A percentile compares a stretch with the other conserved stretches of the same genome.
Evolutionary conservation across 2,888 invertebrate species (phyloP).

Genomic region (Watsonalla binaria): DNA sequence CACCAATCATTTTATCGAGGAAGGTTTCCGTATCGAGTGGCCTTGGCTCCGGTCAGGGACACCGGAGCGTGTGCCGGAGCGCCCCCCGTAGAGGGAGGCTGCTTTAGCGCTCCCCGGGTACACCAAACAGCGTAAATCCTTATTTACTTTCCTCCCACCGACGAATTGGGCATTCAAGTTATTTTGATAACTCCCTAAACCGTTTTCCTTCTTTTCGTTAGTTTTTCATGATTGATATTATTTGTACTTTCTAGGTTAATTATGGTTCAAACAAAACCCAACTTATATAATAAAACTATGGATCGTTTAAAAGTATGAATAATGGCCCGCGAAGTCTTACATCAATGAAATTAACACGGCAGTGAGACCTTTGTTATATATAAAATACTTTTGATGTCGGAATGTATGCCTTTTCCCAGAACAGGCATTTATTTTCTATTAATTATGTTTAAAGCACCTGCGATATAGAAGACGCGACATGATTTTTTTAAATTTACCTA

Average conservation of each 20-base stretch:
- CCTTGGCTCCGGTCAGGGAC: slow-evolving; percentile 1
- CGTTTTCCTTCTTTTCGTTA: not conserved
- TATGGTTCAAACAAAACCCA: too few relatives aligned
- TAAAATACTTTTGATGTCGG: too few relatives aligned
- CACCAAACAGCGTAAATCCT: not conserved
- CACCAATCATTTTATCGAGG: not conserved
- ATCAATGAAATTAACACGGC: too few relatives aligned
- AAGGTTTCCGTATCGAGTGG: not conserved
- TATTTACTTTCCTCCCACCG: not conserved
- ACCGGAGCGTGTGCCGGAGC: slow-evolving; percentile 3
- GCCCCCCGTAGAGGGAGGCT: slow-evolving; percentile 5
- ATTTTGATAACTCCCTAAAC: not conserved
- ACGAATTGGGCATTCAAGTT: slow-evolving; percentile 1
- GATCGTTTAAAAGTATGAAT: too few relatives aligned
- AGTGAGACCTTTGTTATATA: too few relatives aligned
- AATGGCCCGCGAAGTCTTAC: too few relatives aligned
- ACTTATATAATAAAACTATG: too few relatives aligned
- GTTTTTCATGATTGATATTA: not conserved
- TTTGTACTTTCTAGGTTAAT: not conserved
- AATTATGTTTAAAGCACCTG: too few relatives aligned
- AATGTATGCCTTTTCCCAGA: too few relatives aligned
- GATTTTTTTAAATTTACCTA: too few relatives aligned
- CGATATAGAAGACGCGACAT: too few relatives aligned
- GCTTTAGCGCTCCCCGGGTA: not conserved
- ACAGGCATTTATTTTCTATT: too few relatives aligned